Conservation (phyloP, 2,113 vertebrate genomes). For the Scalopus aquaticus region DNA sequence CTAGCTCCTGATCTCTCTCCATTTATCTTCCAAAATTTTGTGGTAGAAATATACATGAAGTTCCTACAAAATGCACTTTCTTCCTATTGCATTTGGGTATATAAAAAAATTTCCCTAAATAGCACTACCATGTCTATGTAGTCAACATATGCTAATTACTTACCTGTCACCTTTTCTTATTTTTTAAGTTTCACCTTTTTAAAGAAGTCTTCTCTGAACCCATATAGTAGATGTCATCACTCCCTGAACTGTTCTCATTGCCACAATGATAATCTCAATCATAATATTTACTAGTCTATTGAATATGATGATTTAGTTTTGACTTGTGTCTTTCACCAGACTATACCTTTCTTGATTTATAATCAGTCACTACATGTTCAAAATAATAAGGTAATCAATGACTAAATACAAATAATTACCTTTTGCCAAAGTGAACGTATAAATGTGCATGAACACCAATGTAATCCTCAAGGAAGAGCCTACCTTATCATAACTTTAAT, state of each 20-base stretch:
- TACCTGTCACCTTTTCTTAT: background rate
- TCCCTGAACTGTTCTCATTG: background rate
- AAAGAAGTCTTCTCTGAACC: background rate
- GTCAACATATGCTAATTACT: background rate
- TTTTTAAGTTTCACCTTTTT: background rate
- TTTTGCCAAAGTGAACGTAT: background rate
- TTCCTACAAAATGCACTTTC: background rate
- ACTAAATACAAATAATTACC: background rate
- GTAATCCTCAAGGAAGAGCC: background rate
- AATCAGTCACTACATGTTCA: background rate
- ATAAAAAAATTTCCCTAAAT: background rate
- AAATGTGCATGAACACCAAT: background rate
- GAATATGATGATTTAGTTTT: background rate
- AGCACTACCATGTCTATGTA: background rate
- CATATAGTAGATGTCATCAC: background rate
- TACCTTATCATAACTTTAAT: background rate
- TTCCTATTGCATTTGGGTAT: background rate
- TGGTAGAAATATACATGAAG: background rate
- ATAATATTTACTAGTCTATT: background rate
- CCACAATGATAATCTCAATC: background rate
- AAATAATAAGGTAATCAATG: background rate
- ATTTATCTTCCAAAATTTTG: background rate
- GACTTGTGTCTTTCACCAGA: background rate
- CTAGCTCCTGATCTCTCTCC: background rate
- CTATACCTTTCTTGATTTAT: background rate